phyloP scores from a whole-genome alignment of 2,888 invertebrate species.

The Anthophora plumipes region DNA sequence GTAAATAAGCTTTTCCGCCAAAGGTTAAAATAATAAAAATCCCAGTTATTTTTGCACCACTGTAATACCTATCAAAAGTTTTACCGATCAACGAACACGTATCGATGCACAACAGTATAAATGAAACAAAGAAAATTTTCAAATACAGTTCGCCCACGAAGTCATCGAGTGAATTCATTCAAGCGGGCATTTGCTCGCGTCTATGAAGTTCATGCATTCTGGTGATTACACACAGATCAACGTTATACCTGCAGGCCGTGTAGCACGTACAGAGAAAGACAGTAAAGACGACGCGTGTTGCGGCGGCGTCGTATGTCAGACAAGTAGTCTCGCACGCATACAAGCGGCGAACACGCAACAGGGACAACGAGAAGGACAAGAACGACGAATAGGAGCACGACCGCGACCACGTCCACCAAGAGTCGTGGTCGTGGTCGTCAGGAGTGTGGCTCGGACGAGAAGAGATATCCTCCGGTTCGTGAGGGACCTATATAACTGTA shows the following conservation, averaged over 20 bases:
- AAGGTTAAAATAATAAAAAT: no score
- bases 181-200: background rate
- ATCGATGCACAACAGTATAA: no score
- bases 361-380: conserved; percentile 45
- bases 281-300: conserved; percentile 29
- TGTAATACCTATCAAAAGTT: no score
- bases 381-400: conserved; percentile 56
- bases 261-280: conserved; percentile 14
- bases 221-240: background rate
- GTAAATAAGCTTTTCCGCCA: no score
- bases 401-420: conserved; percentile 51
- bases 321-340: conserved; percentile 39
- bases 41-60: no score
- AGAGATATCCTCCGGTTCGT: conserved; percentile 70
- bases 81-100: no score
- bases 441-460: conserved; percentile 66
- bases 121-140: no score
- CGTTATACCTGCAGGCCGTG: conserved; percentile 14
- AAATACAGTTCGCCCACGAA: background rate
- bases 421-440: conserved; percentile 60
- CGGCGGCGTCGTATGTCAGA: conserved; percentile 36
- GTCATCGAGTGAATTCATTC: background rate
- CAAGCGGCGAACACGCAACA: conserved; percentile 23
- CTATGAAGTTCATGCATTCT: conserved; percentile 7
- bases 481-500: conserved; percentile 86